Conservation (phyloP, 1,140 invertebrate genomes). For the Babylonia areolata region DNA sequence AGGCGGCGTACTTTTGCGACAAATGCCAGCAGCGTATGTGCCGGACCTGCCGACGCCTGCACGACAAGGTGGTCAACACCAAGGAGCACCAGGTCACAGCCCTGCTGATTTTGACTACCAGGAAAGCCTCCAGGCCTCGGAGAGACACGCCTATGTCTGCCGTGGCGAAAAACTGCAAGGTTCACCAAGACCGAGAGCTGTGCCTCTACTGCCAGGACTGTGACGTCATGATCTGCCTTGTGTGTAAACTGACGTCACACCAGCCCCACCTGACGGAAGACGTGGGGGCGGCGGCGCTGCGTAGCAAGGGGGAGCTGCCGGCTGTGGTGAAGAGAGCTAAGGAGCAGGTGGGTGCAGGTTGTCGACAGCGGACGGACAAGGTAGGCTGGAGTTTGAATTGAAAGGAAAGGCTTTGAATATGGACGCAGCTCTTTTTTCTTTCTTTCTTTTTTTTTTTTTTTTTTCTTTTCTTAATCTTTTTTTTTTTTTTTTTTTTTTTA, state of each 20-base stretch:
- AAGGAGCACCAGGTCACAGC: not conserved
- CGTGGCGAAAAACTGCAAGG: not conserved
- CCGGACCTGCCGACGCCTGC: slow-evolving; percentile 18
- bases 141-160: too few relatives aligned
- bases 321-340: not conserved
- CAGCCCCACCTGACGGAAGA: slow-evolving; percentile 6
- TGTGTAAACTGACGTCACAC: slow-evolving; percentile 26
- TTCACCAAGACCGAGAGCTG: slow-evolving; percentile 8
- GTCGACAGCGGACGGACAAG: too few relatives aligned
- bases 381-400: too few relatives aligned
- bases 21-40: slow-evolving; percentile 14
- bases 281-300: not conserved
- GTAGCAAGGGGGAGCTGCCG: not conserved
- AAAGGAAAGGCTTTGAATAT: too few relatives aligned
- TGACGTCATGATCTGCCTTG: slow-evolving; percentile 15
- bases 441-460: too few relatives aligned
- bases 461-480: too few relatives aligned
- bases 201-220: not conserved
- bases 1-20: not conserved
- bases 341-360: not conserved
- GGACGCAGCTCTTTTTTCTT: too few relatives aligned
- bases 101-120: too few relatives aligned
- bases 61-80: not conserved
- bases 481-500: too few relatives aligned
- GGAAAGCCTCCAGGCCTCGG: too few relatives aligned